A percentile compares a stretch with the other conserved stretches of the same genome.
phyloP scores from a whole-genome alignment of 2,888 invertebrate genomes.

The Lycia hirtaria region DNA sequence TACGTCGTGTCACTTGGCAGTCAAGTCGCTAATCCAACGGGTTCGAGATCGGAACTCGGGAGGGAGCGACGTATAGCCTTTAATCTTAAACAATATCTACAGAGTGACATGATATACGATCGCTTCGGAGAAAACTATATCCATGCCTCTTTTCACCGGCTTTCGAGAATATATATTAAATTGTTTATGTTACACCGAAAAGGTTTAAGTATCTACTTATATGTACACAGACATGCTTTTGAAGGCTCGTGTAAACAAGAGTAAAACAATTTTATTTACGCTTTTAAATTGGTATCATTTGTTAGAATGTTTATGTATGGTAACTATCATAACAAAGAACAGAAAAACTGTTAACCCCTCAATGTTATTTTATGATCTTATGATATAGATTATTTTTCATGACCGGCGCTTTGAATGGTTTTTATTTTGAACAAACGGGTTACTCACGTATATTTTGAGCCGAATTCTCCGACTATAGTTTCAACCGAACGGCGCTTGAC shows the following conservation, averaged over 20 bases:
- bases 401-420: too few relatives aligned
- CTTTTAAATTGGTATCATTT: too few relatives aligned
- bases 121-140: slow-evolving; percentile 20
- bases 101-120: slow-evolving; percentile 26
- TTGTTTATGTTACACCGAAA: not conserved
- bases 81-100: slow-evolving; percentile 25
- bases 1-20: slow-evolving; percentile 11
- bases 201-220: not conserved
- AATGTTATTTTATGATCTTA: too few relatives aligned
- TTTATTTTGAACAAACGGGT: too few relatives aligned
- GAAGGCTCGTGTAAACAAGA: not conserved
- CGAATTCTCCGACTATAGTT: too few relatives aligned
- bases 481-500: too few relatives aligned
- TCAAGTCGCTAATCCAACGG: slow-evolving; percentile 17
- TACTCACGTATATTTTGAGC: too few relatives aligned
- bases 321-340: too few relatives aligned
- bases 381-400: too few relatives aligned
- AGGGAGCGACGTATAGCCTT: slow-evolving; percentile 17
- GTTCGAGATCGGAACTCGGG: too few relatives aligned
- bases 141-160: slow-evolving; percentile 5
- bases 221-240: not conserved
- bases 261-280: not conserved
- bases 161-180: slow-evolving; percentile 7
- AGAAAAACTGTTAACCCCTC: too few relatives aligned
- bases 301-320: too few relatives aligned